A percentile compares a stretch with the other conserved stretches of the same genome.
Evolutionary conservation across 2,113 vertebrate species (phyloP).

Genomic region (Rostratula benghalensis): DNA sequence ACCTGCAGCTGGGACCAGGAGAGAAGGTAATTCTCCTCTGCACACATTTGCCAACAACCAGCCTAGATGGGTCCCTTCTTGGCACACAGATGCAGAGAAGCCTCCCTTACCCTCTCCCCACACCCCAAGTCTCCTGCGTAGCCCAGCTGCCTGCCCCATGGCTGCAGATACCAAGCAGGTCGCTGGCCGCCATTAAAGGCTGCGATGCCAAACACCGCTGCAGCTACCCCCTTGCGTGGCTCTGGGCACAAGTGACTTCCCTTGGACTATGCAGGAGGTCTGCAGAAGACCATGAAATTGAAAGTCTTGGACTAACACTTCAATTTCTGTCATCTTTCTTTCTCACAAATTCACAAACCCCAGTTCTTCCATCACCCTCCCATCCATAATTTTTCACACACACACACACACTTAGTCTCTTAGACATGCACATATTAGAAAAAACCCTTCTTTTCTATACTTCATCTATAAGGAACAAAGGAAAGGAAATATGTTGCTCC

Average conservation of each 20-base stretch:
- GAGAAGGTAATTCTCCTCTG: not conserved
- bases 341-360: not conserved
- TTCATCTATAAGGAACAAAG: not conserved
- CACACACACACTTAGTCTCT: not conserved
- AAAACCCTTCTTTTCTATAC: not conserved
- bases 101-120: not conserved
- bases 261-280: not conserved
- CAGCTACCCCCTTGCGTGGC: not conserved
- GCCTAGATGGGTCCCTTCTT: not conserved
- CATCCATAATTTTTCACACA: not conserved
- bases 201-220: not conserved
- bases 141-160: fast-evolving
- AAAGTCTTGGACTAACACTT: not conserved
- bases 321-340: not conserved
- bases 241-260: not conserved
- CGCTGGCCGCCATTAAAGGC: not conserved
- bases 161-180: not conserved
- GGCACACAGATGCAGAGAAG: not conserved
- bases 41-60: not conserved
- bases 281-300: not conserved
- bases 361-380: not conserved
- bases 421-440: not conserved
- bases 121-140: not conserved
- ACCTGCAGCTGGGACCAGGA: not conserved
- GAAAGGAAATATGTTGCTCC: not conserved